phyloP scores from a whole-genome alignment of 2,113 vertebrate species.

The Cardinalis cardinalis region DNA sequence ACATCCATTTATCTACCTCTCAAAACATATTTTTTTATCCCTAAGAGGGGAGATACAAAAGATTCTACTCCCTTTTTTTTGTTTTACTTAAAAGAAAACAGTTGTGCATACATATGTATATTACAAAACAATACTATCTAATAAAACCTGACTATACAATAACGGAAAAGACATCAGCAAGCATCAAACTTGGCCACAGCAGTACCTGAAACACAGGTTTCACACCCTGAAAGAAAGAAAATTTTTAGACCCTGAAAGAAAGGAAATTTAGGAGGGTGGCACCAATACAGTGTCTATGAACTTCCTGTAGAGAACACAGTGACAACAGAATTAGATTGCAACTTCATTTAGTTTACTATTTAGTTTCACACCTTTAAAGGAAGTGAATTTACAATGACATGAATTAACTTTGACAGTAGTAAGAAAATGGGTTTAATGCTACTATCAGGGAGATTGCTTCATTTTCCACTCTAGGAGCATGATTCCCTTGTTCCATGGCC shows the following conservation, averaged over 20 bases:
- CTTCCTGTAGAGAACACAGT: background rate
- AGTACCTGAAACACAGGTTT: background rate
- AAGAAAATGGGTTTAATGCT: background rate
- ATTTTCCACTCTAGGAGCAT: background rate
- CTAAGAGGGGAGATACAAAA: background rate
- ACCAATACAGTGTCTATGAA: background rate
- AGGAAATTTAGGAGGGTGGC: background rate
- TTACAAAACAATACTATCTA: background rate
- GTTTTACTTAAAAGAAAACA: background rate
- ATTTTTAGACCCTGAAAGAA: background rate
- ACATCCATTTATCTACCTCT: background rate
- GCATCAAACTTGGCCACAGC: background rate
- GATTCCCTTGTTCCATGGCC: background rate
- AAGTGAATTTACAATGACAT: background rate
- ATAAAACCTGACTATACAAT: background rate
- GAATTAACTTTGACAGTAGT: background rate
- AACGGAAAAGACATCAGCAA: background rate
- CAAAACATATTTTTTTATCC: background rate
- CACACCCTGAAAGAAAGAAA: background rate
- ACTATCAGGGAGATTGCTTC: background rate
- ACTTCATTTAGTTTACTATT: background rate
- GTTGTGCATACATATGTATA: background rate
- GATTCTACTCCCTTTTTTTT: rapidly evolving
- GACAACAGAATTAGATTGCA: background rate
- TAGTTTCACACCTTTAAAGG: background rate